Conservation (phyloP, 2,113 vertebrate species). For the Benitochromis conjunctus region DNA sequence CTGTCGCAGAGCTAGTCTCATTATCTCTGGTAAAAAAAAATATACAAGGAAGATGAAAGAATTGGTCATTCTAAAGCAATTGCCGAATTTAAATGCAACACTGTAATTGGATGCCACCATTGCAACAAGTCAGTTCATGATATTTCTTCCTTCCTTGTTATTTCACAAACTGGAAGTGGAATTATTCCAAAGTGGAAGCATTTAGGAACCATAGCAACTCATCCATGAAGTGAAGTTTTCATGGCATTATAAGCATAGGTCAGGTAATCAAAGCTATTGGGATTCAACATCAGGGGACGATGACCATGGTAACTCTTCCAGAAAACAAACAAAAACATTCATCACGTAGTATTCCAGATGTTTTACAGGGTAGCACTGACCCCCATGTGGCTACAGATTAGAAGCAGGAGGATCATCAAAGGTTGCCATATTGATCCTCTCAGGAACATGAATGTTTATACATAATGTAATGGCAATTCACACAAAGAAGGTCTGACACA, state of each 20-base stretch:
- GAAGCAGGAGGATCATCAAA: not conserved
- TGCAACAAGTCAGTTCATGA: not conserved
- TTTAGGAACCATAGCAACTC: not conserved
- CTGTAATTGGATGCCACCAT: not conserved
- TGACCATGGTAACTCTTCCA: not conserved
- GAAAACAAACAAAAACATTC: not conserved
- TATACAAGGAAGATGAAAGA: not conserved
- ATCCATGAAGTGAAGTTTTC: not conserved
- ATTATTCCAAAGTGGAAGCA: not conserved
- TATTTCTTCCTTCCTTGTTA: not conserved
- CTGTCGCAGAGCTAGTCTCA: not conserved
- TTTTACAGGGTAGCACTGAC: not conserved
- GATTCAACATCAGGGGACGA: not conserved
- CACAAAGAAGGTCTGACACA: not conserved
- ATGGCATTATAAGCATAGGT: not conserved
- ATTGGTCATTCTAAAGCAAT: not conserved
- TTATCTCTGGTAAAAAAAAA: not conserved
- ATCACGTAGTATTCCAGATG: not conserved
- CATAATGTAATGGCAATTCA: not conserved
- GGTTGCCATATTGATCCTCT: not conserved
- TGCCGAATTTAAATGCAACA: not conserved
- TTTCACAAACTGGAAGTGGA: not conserved
- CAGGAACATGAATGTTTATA: not conserved
- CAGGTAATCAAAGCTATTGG: not conserved
- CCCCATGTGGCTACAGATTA: not conserved